These are phyloP conservation scores for Numenius phaeopus DNA, from an alignment of 2,797 vertebrate genomes.

Conservation along the genomic window DNA sequence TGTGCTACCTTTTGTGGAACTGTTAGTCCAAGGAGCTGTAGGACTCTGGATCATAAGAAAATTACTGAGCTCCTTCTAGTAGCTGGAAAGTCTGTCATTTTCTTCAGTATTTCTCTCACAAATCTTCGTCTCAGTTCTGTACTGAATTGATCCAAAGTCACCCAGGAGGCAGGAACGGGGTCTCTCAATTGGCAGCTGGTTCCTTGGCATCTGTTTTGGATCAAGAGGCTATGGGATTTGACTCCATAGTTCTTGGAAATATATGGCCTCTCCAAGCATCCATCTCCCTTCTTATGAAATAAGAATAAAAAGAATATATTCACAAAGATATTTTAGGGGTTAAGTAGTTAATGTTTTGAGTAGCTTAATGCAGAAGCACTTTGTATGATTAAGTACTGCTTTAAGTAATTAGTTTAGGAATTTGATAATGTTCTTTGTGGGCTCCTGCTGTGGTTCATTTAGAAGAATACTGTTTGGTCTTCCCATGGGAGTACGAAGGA, in stretches of 20 bases:
- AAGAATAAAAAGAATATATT: neutral
- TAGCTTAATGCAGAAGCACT: constrained; percentile 14
- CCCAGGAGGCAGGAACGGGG: neutral
- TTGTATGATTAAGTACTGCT: constrained; percentile 42
- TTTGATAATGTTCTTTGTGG: neutral
- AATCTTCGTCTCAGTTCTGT: neutral
- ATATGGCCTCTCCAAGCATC: neutral
- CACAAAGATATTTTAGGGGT: neutral
- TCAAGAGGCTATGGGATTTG: neutral
- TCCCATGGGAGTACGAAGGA: neutral
- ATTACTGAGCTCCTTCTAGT: neutral
- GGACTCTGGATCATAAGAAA: neutral
- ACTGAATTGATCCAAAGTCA: neutral
- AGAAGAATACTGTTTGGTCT: neutral
- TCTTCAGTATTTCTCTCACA: neutral
- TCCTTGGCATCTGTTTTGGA: neutral
- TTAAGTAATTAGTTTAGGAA: constrained; percentile 37
- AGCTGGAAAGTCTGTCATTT: neutral
- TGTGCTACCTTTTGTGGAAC: neutral
- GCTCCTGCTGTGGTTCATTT: neutral
- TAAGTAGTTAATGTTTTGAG: constrained; percentile 27
- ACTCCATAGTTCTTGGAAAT: neutral
- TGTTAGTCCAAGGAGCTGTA: neutral
- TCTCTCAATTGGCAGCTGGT: neutral
- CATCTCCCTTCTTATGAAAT: neutral